A percentile compares a stretch with the other conserved stretches of the same genome.
These are phyloP conservation scores for Cyclopterus lumpus DNA, from an alignment of 2,797 vertebrate genomes.

Conservation along the genomic window DNA sequence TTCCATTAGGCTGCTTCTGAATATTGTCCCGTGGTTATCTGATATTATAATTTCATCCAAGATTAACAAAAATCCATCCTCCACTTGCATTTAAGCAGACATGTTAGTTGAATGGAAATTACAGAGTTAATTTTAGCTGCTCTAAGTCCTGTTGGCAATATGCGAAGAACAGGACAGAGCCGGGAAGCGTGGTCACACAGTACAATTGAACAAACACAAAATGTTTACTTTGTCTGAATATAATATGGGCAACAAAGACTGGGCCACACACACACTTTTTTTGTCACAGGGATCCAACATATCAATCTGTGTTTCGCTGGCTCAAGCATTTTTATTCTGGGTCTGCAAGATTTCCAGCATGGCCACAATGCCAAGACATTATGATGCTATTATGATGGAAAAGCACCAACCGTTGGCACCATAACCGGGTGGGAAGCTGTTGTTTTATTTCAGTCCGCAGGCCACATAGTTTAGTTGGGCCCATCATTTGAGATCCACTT, in stretches of 20 bases:
- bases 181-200: neutral
- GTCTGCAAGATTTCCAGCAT: constrained; percentile 30
- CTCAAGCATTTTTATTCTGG: constrained; percentile 22
- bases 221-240: neutral
- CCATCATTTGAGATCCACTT: constrained; percentile 26
- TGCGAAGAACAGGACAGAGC: neutral
- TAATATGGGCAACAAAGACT: neutral
- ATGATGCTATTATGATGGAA: constrained; percentile 37
- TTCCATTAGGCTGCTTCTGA: neutral
- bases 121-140: neutral
- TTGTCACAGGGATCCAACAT: neutral
- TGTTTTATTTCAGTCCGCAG: constrained; percentile 29
- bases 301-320: constrained; percentile 8
- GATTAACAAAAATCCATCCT: neutral
- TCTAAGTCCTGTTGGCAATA: neutral
- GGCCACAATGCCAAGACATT: constrained; percentile 25
- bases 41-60: neutral
- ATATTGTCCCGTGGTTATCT: neutral
- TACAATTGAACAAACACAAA: neutral
- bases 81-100: neutral
- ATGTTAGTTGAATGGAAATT: neutral
- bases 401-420: constrained; percentile 29
- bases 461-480: constrained; percentile 31
- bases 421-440: constrained; percentile 26
- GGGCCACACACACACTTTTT: neutral